Conservation (phyloP, 2,113 vertebrate species). For the Barnardius zonarius region DNA sequence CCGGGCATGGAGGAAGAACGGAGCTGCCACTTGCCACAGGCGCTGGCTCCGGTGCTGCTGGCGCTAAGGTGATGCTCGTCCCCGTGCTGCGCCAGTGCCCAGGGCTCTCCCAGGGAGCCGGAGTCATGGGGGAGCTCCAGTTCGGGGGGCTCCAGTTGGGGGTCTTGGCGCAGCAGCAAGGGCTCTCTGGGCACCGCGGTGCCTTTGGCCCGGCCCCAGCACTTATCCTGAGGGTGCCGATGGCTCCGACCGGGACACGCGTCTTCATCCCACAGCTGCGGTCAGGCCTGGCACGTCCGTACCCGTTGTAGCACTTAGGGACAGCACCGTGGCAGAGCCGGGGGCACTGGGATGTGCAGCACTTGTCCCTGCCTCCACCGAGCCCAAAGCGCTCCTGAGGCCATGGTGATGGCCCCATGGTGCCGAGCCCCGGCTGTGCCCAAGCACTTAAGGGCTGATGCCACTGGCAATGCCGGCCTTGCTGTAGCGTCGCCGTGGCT, state of each 20-base stretch:
- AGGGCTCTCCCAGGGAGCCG: background rate
- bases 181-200: background rate
- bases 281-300: background rate
- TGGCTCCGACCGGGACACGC: background rate
- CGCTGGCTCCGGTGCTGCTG: background rate
- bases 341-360: background rate
- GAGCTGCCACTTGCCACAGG: background rate
- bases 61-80: background rate
- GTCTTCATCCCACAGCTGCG: background rate
- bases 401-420: background rate
- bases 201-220: background rate
- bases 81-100: background rate
- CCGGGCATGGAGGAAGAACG: accelerated
- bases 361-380: conserved; percentile 1
- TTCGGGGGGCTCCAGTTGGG: background rate
- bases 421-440: background rate
- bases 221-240: conserved; percentile 19
- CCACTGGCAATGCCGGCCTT: background rate
- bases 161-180: background rate
- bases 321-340: background rate
- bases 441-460: background rate
- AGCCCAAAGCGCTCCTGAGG: background rate
- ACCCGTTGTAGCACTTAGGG: conserved; percentile 24
- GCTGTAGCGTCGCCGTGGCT: background rate
- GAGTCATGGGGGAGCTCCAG: background rate